Conservation (phyloP, 2,888 invertebrate species). For the Parthenolecanium corni region DNA sequence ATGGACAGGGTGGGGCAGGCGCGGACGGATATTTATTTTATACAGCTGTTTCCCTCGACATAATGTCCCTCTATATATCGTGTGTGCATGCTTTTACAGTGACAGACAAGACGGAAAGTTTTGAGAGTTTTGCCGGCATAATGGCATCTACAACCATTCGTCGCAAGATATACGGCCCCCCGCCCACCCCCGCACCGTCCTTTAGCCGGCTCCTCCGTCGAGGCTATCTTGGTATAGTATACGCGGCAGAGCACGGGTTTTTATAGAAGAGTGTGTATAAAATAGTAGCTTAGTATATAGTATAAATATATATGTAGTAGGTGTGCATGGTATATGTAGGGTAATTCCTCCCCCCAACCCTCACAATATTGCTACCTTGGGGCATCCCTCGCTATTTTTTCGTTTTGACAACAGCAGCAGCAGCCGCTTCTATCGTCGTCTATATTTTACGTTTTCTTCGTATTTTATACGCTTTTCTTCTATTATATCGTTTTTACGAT, state of each 20-base stretch:
- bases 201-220: conserved; percentile 17
- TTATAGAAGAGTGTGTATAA: too few species aligned
- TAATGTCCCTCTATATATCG: conserved; percentile 55
- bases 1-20: conserved; percentile 25
- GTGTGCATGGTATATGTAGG: too few species aligned
- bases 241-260: too few species aligned
- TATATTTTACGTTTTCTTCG: conserved; percentile 17
- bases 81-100: conserved; percentile 35
- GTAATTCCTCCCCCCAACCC: too few species aligned
- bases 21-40: conserved; percentile 45
- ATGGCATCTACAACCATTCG: conserved; percentile 29
- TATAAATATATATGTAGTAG: too few species aligned
- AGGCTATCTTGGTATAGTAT: conserved; percentile 30
- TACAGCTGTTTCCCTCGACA: conserved; percentile 51
- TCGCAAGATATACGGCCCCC: conserved; percentile 29
- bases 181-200: conserved; percentile 16
- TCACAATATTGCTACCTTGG: too few species aligned
- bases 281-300: too few species aligned
- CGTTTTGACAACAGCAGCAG: too few species aligned
- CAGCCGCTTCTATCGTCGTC: conserved; percentile 5
- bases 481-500: conserved; percentile 31
- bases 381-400: too few species aligned
- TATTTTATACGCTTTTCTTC: conserved; percentile 18
- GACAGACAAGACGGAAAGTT: conserved; percentile 34
- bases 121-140: conserved; percentile 29